Percentiles rank a stretch among this genome's conserved stretches.
These are phyloP conservation scores for Argopecten irradians DNA, from an alignment of 1,140 invertebrate genomes.

Conservation along the genomic window DNA sequence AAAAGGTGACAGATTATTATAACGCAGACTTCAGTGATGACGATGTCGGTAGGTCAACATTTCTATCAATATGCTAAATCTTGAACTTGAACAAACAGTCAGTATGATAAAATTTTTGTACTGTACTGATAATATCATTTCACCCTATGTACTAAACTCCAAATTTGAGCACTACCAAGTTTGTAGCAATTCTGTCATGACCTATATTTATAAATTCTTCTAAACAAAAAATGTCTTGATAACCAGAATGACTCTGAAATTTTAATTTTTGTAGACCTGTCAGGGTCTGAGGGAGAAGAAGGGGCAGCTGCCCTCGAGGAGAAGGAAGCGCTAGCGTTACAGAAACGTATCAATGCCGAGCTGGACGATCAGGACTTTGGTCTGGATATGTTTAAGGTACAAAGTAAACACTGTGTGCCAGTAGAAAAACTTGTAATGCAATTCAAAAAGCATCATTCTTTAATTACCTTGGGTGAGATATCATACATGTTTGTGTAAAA, in stretches of 20 bases:
- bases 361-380: slow-evolving; percentile 89
- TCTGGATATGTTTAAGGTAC: slow-evolving; percentile 81
- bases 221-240: no score
- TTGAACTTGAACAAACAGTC: background rate
- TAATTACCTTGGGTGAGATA: no score
- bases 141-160: no score
- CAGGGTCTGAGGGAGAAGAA: slow-evolving; percentile 79
- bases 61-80: background rate
- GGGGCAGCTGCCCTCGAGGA: slow-evolving; percentile 86
- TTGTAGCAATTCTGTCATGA: no score
- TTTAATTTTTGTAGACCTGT: slow-evolving; percentile 36
- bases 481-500: no score
- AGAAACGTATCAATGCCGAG: slow-evolving; percentile 86
- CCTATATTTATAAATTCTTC: no score
- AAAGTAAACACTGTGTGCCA: background rate
- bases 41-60: slow-evolving; percentile 79
- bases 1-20: slow-evolving; percentile 87
- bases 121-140: no score
- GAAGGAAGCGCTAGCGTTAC: slow-evolving; percentile 89
- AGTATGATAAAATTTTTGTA: no score
- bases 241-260: background rate
- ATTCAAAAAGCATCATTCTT: no score
- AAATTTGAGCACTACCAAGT: no score
- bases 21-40: slow-evolving; percentile 84
- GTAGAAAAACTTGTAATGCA: no score